Evolutionary conservation across 2,797 vertebrate genomes (phyloP).

Genomic region (Rostrhamus sociabilis): DNA sequence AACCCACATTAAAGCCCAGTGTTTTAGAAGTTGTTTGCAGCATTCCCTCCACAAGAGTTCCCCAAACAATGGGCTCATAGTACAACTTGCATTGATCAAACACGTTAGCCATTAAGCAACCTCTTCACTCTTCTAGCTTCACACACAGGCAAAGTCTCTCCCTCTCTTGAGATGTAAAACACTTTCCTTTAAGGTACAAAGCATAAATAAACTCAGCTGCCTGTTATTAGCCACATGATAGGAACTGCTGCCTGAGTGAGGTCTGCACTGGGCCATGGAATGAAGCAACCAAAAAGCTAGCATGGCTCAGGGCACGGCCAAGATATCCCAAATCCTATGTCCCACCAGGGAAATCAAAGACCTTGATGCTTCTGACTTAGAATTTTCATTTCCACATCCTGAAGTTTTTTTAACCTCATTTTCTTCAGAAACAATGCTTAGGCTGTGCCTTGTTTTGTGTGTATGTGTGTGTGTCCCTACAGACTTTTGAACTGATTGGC

Average conservation of each 20-base stretch:
- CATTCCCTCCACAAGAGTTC: neutral
- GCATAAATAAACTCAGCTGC: neutral
- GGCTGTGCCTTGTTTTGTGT: neutral
- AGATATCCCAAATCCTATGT: neutral
- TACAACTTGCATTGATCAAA: neutral
- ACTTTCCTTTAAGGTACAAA: neutral
- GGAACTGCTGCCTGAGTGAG: neutral
- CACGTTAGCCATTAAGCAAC: neutral
- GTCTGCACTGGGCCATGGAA: neutral
- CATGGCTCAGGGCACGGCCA: neutral
- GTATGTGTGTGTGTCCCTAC: neutral
- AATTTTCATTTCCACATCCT: neutral
- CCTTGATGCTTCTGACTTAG: neutral
- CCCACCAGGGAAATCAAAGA: neutral
- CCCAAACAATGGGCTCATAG: slow-evolving; percentile 1
- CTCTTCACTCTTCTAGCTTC: neutral
- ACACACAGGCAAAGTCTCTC: neutral
- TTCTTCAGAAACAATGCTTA: neutral
- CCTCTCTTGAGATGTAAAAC: neutral
- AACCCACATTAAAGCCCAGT: slow-evolving; percentile 34
- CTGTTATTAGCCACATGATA: neutral
- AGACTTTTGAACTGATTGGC: neutral
- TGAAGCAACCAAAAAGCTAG: neutral
- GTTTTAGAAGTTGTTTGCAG: neutral
- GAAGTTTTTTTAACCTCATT: neutral